A percentile compares a stretch with the other conserved stretches of the same genome.
These are phyloP conservation scores for Aricia artaxerxes DNA, from an alignment of 2,888 invertebrate species.

Conservation along the genomic window DNA sequence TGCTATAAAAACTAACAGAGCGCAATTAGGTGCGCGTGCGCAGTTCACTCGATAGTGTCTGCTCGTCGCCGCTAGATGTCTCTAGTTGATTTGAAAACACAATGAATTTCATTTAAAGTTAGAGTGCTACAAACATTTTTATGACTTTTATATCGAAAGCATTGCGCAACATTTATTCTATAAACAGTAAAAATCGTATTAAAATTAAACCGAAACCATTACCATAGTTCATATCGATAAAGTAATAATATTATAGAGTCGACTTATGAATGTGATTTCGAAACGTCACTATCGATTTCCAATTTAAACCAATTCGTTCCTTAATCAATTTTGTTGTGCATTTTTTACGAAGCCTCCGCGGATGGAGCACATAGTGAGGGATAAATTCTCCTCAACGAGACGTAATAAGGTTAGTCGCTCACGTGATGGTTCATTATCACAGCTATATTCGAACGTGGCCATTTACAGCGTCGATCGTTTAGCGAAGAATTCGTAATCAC, in stretches of 20 bases:
- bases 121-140: constrained; percentile 52
- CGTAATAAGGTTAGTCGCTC: constrained; percentile 8
- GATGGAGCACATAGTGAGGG: constrained; percentile 50
- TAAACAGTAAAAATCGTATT: constrained; percentile 79
- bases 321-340: constrained; percentile 77
- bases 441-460: constrained; percentile 52
- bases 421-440: constrained; percentile 52
- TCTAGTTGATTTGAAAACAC: constrained; percentile 38
- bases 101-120: not conserved
- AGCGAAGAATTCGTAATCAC: constrained; percentile 78
- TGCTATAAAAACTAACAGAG: constrained; percentile 40
- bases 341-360: constrained; percentile 69
- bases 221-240: constrained; percentile 77
- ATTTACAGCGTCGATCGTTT: constrained; percentile 75
- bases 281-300: constrained; percentile 80
- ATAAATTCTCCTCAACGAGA: constrained; percentile 51
- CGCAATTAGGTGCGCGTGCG: constrained; percentile 64
- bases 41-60: constrained; percentile 51
- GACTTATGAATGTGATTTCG: constrained; percentile 80
- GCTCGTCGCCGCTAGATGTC: constrained; percentile 59
- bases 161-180: constrained; percentile 78
- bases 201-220: constrained; percentile 80
- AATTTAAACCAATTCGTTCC: constrained; percentile 81
- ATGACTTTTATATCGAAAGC: constrained; percentile 69
- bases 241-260: constrained; percentile 76